Evolutionary conservation across 1,140 invertebrate genomes (phyloP).

Genomic region (Drosophila teissieri): DNA sequence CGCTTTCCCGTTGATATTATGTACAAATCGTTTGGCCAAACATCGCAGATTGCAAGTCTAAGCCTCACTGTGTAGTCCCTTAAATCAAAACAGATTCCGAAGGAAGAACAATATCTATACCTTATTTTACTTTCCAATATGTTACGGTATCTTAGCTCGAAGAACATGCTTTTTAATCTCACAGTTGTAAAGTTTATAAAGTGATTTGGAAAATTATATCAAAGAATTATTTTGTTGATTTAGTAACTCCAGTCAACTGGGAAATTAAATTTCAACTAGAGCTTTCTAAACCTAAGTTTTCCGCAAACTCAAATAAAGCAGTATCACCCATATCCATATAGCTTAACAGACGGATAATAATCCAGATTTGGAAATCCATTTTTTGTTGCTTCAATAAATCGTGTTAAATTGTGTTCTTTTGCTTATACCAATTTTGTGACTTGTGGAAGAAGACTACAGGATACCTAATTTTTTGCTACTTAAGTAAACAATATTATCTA

Average conservation of each 20-base stretch:
- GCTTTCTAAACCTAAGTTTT: neutral
- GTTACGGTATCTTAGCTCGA: neutral
- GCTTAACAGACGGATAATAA: constrained; percentile 6
- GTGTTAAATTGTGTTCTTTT: constrained; percentile 5
- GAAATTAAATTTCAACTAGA: neutral
- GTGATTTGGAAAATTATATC: neutral
- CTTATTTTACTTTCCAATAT: constrained; percentile 18
- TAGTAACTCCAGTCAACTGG: neutral
- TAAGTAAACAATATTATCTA: constrained; percentile 12
- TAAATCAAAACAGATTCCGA: constrained; percentile 8
- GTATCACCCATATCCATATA: constrained; percentile 36
- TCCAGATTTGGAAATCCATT: neutral
- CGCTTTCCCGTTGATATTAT: constrained; percentile 52
- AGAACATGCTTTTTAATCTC: neutral
- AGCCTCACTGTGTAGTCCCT: neutral
- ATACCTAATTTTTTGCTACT: constrained; percentile 15
- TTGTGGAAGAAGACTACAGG: constrained; percentile 17
- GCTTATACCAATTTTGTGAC: neutral
- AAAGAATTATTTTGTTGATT: neutral
- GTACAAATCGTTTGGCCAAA: constrained; percentile 23
- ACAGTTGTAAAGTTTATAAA: constrained; percentile 6
- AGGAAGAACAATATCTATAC: constrained; percentile 22
- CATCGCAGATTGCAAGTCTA: too few species aligned
- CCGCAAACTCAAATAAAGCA: constrained; percentile 1
- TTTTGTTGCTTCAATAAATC: neutral